Evolutionary conservation across 1,140 invertebrate species (phyloP).

Genomic region (Hylaeus volcanicus): DNA sequence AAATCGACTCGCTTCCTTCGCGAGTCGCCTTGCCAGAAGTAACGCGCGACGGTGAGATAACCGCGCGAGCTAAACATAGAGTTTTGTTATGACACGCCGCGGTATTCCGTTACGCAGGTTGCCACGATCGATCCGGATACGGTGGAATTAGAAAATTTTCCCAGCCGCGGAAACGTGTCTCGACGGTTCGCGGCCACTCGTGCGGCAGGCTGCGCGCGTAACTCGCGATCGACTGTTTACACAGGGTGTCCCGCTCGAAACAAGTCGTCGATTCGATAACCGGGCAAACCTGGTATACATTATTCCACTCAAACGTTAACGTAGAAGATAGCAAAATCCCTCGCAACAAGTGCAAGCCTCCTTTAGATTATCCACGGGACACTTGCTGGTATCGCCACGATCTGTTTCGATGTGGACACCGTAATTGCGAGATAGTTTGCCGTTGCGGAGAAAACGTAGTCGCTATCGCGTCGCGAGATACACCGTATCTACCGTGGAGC

Average conservation of each 20-base stretch:
- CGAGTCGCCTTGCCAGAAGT: background rate
- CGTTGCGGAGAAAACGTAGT: background rate
- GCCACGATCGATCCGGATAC: background rate
- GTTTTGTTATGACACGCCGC: background rate
- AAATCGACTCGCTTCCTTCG: slow-evolving; percentile 2
- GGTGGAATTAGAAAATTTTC: background rate
- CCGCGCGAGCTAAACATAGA: background rate
- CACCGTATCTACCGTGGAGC: background rate
- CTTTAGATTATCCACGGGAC: too few relatives aligned
- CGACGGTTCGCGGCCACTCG: too few relatives aligned
- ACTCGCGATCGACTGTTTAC: too few relatives aligned
- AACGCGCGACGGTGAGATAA: background rate
- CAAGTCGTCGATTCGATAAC: too few relatives aligned
- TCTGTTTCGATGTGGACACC: background rate
- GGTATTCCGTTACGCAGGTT: background rate
- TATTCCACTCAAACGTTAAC: too few relatives aligned
- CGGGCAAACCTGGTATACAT: too few relatives aligned
- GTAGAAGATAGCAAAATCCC: too few relatives aligned
- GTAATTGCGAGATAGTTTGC: slow-evolving; percentile 1
- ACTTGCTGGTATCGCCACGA: too few relatives aligned
- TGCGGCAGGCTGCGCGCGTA: too few relatives aligned
- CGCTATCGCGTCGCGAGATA: slow-evolving; percentile 10
- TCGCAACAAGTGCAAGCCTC: too few relatives aligned
- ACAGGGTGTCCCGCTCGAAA: too few relatives aligned
- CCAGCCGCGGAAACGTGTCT: too few relatives aligned